phyloP scores from a whole-genome alignment of 2,888 invertebrate species.

The Synergus itoensis region DNA sequence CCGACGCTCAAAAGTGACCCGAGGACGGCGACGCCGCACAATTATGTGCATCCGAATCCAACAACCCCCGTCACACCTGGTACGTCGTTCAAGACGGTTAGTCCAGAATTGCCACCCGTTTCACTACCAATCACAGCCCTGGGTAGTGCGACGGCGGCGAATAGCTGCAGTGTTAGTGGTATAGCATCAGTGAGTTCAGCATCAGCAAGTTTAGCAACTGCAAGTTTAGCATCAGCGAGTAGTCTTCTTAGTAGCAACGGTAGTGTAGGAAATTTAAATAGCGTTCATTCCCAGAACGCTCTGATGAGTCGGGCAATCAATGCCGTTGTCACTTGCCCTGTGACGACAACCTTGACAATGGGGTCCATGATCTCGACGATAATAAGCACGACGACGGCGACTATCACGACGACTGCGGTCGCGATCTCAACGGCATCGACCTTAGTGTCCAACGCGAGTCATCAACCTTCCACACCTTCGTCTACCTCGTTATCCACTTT shows the following conservation, averaged over 20 bases:
- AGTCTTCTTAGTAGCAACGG: constrained; percentile 57
- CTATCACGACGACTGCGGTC: constrained; percentile 56
- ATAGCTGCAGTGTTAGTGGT: constrained; percentile 49
- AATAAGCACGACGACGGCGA: constrained; percentile 53
- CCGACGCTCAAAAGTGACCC: constrained; percentile 66
- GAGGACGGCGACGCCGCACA: constrained; percentile 66
- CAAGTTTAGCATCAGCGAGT: constrained; percentile 45
- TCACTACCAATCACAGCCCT: constrained; percentile 66
- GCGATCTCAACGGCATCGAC: constrained; percentile 59
- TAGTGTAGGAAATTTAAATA: constrained; percentile 52
- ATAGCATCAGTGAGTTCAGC: constrained; percentile 6
- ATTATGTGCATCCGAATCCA: constrained; percentile 71
- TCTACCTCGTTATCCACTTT: constrained; percentile 55
- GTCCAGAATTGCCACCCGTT: constrained; percentile 74
- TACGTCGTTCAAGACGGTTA: constrained; percentile 71
- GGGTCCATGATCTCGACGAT: constrained; percentile 48
- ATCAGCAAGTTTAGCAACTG: constrained; percentile 56
- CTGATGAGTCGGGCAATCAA: constrained; percentile 62
- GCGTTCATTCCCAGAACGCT: constrained; percentile 61
- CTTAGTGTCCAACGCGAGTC: constrained; percentile 44
- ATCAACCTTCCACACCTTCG: constrained; percentile 53
- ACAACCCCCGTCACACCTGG: constrained; percentile 74
- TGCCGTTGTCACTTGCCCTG: constrained; percentile 56
- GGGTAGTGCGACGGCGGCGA: constrained; percentile 60
- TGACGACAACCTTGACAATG: constrained; percentile 37